phyloP scores from a whole-genome alignment of 1,140 invertebrate genomes.

The Lanistes nyassanus region DNA sequence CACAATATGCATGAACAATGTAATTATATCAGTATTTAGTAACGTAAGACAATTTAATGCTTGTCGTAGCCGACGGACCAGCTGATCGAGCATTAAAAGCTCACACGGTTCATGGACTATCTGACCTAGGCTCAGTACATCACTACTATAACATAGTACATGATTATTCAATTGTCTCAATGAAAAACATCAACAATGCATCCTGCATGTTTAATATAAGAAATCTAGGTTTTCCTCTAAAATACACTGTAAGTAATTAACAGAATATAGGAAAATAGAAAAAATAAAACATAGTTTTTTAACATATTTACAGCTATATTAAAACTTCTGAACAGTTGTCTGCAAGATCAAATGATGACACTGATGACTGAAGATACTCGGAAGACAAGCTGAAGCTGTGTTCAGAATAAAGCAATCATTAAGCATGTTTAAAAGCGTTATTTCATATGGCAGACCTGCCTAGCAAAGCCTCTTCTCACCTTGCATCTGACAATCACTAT shows the following conservation, averaged over 20 bases:
- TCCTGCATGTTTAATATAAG: not conserved
- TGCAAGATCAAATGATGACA: constrained; percentile 23
- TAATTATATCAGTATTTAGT: no score
- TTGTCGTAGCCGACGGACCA: no score
- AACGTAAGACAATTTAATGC: no score
- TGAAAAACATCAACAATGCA: not conserved
- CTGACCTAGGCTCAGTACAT: not conserved
- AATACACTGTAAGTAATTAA: not conserved
- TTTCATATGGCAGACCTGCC: not conserved
- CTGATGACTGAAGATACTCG: not conserved
- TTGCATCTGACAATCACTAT: not conserved
- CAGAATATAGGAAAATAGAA: not conserved
- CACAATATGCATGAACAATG: no score
- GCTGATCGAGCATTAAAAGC: no score
- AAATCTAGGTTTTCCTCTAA: not conserved
- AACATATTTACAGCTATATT: not conserved
- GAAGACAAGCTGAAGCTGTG: constrained; percentile 7
- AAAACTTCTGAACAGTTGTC: constrained; percentile 10
- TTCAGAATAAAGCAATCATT: not conserved
- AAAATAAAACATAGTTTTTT: not conserved
- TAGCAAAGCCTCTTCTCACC: not conserved
- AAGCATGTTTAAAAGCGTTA: no score
- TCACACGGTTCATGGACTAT: no score
- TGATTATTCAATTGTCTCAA: not conserved
- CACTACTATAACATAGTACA: not conserved